Conservation (phyloP, 2,888 invertebrate species). For the Tineola bisselliella region DNA sequence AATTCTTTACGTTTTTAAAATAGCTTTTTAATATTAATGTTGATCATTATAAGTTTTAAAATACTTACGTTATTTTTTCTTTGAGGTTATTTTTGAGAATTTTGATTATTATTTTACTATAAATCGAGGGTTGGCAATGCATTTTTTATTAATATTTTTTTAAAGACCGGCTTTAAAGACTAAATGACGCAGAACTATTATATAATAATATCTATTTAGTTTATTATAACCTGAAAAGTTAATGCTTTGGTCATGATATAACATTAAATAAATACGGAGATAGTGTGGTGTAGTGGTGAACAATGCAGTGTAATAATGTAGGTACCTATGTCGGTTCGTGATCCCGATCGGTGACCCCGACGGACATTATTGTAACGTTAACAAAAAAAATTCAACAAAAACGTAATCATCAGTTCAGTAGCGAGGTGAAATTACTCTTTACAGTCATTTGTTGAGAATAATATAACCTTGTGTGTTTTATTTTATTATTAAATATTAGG, state of each 20-base stretch:
- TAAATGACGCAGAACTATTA: too few relatives aligned
- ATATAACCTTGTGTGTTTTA: too few relatives aligned
- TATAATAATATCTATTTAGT: too few relatives aligned
- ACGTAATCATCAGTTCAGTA: background rate
- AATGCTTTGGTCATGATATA: too few relatives aligned
- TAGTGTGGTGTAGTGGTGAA: too few relatives aligned
- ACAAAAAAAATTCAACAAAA: background rate
- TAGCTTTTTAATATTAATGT: background rate
- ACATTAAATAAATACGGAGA: too few relatives aligned
- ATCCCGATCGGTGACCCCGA: background rate
- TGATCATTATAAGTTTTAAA: background rate
- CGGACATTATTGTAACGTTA: background rate
- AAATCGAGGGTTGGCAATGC: too few relatives aligned
- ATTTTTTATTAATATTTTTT: too few relatives aligned
- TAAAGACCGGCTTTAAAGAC: too few relatives aligned
- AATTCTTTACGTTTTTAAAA: slow-evolving; percentile 3
- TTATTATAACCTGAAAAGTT: too few relatives aligned
- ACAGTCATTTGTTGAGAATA: background rate
- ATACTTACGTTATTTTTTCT: background rate
- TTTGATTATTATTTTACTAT: background rate
- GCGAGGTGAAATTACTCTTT: background rate
- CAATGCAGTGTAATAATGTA: background rate
- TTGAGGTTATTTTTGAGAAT: background rate
- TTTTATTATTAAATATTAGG: too few relatives aligned
- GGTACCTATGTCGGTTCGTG: background rate